phyloP scores from a whole-genome alignment of 2,113 vertebrate species.

The Paraplagusia blochii region DNA sequence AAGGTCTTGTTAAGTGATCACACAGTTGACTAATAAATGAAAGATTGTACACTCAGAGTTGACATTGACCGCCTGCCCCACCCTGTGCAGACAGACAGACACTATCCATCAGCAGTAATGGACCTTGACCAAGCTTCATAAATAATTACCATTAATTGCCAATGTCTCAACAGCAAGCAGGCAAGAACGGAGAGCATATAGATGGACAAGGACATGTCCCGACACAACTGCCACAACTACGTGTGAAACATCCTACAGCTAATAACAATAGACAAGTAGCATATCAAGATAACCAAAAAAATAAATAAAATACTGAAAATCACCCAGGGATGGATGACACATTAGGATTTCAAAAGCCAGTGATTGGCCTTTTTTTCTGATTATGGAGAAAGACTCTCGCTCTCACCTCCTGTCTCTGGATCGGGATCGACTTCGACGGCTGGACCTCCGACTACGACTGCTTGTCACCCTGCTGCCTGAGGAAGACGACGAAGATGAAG shows the following conservation, averaged over 20 bases:
- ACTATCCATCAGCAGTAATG: conserved; percentile 76
- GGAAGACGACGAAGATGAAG: conserved; percentile 89
- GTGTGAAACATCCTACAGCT: conserved; percentile 13
- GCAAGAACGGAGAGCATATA: conserved; percentile 26
- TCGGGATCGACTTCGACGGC: conserved; percentile 82
- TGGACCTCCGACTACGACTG: conserved; percentile 82
- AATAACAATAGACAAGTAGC: neutral
- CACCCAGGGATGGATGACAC: no score
- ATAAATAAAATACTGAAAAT: no score
- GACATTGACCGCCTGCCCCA: conserved; percentile 42
- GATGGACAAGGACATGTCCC: conserved; percentile 21
- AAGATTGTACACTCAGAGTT: conserved; percentile 43
- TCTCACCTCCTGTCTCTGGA: conserved; percentile 75
- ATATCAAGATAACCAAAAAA: no score
- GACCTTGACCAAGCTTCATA: conserved; percentile 72
- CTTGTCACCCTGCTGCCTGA: conserved; percentile 81
- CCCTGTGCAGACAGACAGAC: conserved; percentile 50
- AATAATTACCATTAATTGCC: conserved; percentile 73
- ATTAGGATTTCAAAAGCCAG: no score
- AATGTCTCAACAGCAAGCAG: conserved; percentile 59
- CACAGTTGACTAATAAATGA: conserved; percentile 53
- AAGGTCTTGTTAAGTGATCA: conserved; percentile 56
- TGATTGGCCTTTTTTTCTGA: neutral
- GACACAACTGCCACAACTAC: conserved; percentile 10
- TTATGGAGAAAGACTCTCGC: neutral